Percentiles rank a stretch among this genome's conserved stretches.
Conservation (phyloP, 2,888 invertebrate genomes). For the Acanthosepion esculentum region DNA sequence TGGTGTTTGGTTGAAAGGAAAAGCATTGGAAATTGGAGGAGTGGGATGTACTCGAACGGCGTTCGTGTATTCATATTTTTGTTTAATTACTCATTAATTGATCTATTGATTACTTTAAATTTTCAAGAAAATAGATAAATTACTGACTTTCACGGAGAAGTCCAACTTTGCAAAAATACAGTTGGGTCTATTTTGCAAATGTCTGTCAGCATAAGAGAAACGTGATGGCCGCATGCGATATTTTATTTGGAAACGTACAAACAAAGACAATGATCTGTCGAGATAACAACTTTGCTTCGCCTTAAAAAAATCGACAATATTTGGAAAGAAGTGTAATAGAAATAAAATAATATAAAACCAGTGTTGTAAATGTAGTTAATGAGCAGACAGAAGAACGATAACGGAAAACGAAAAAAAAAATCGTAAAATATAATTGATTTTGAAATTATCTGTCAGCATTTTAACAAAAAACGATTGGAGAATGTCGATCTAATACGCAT, state of each 20-base stretch:
- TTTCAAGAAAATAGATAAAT: neutral
- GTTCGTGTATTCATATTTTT: neutral
- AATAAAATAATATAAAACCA: neutral
- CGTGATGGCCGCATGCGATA: neutral
- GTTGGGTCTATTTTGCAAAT: neutral
- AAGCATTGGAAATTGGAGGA: slow-evolving; percentile 14
- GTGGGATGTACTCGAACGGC: neutral
- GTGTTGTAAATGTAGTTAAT: too few species aligned
- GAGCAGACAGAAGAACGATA: too few species aligned
- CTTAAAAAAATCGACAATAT: neutral
- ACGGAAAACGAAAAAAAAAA: neutral
- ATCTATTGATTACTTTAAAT: neutral
- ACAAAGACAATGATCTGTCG: neutral
- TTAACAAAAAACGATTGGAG: neutral
- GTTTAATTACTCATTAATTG: neutral
- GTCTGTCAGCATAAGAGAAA: neutral
- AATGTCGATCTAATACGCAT: neutral
- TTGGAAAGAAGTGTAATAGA: neutral
- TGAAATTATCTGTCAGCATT: neutral
- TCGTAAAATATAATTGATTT: neutral
- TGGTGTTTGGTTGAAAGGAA: neutral
- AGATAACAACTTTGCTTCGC: neutral
- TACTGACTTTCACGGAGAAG: slow-evolving; percentile 5
- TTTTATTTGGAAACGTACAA: neutral
- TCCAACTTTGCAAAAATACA: slow-evolving; percentile 33